Percentiles rank a stretch among this genome's conserved stretches.
Evolutionary conservation across 2,113 vertebrate species (phyloP).

Genomic region (Tetrao urogallus): DNA sequence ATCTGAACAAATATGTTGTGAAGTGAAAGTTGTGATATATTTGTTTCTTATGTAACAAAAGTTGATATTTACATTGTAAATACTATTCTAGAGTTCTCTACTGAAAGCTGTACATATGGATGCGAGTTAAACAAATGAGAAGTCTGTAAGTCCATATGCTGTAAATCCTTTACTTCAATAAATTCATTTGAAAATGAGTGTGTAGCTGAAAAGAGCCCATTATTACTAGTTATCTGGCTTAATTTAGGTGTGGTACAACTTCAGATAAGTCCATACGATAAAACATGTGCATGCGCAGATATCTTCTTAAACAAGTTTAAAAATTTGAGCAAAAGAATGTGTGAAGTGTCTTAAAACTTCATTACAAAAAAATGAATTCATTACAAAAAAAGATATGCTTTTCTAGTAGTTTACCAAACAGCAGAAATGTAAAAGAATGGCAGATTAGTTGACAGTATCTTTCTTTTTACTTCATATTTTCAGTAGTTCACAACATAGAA

Average conservation of each 20-base stretch:
- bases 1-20: conserved; percentile 84
- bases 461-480: not conserved
- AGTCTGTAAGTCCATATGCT: conserved; percentile 78
- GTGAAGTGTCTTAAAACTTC: not conserved
- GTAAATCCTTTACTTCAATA: conserved; percentile 83
- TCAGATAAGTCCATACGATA: not conserved
- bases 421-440: not conserved
- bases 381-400: not conserved
- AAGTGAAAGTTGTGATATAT: conserved; percentile 84
- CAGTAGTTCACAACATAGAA: not conserved
- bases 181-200: conserved; percentile 78
- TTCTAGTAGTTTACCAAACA: not conserved
- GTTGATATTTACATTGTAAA: conserved; percentile 92
- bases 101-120: conserved; percentile 80
- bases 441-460: not conserved
- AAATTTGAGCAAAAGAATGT: not conserved
- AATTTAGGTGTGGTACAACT: not conserved
- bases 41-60: conserved; percentile 87
- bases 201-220: conserved; percentile 55
- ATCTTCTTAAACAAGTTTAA: not conserved
- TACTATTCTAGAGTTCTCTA: conserved; percentile 81
- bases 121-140: conserved; percentile 74
- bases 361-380: not conserved
- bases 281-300: not conserved
- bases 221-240: conserved; percentile 39